Base-by-base conservation (phyloP, 2,888 invertebrate genomes). In the Hirtodrosophila trivittata region DNA sequence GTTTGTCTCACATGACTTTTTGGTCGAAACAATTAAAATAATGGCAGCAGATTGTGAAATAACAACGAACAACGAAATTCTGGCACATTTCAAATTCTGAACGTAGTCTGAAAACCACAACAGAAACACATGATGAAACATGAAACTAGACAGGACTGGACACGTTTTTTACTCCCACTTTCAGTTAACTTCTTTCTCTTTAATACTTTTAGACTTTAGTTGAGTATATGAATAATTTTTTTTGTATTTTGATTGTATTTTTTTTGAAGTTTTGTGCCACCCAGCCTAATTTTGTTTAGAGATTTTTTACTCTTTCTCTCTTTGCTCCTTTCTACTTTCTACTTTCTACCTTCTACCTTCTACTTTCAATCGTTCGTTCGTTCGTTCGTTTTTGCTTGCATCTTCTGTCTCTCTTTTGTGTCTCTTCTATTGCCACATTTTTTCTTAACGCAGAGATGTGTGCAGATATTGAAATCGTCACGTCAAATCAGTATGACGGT, bases 401-500 rank as follows among this genome's bases (percentile, higher is more conserved):
- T 77, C 85, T 74, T 80, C 81, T 77, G 77, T 89, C 86, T 89
- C 82, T 87, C 83, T 88, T 87, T 86, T 87, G 89, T 88, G 89
- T 90, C 89, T 90, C 89, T 90, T 90, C 90, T 90, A 90, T 90
- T 90, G 89, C 90, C 90, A 90, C 88, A 90, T 90, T 91, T 90
- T 90, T 90, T 91, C 90, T 90, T 90, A 89, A 90, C 85, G 89
- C 89, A 91, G 91, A 90, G 90, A 90, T 91, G 91, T 90, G 91
- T 92, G 70, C 92, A 96, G 96, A 96, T 96, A 95, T 92, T 97
- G 90, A 97, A 97, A 92, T 96, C 96, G 68, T 96, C 96, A 91
- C 93, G 95, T 83, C 96, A 96, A 91, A 92, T 97, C 89, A 95
- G 95, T 90, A 97, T 97, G 96, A 96, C 96, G 69, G 96, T 97